Base-by-base conservation (phyloP, 2,888 invertebrate genomes). In the Chaetogeoica ovagalla region DNA sequence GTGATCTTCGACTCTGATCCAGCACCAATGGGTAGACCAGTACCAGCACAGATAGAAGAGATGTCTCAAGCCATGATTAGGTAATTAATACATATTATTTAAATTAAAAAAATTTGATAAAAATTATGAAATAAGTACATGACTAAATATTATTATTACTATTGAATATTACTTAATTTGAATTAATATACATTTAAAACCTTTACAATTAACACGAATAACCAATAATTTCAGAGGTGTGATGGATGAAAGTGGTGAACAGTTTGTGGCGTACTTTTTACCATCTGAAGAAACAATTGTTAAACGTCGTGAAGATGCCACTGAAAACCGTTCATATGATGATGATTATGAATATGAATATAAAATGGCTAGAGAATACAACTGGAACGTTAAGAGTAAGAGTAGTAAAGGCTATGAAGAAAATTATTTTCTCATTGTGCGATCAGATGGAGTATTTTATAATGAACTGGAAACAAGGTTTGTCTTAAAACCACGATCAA, bases 21-120 rank as follows among this genome's bases (percentile, higher is more conserved):
- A 15, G 96, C 98, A 9, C 97, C 97, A 0, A 89, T 91, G 63
- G 96, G 94, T 82, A 92, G 94, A 85, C 91, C 94, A 84, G 91
- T 94, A 69, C 93, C 94, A 43, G 93, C 93, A 13, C 96, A 97
- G 86, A 91, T 95, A 84, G 97, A 98, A 86, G 96, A 97, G 86
- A 98, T 98, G 97, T 97, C 97, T 48, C 97, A 98, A 87, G 98
- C 98, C 85, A 97, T 98, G 96, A 98, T 98, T 88, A 91, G 97
- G 94, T 93, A 85, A 84, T 84, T 84, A 72, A 57, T 81, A 15
- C 13, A n/a, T 43, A 1, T 37, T n/a, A 23, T 21, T 30, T 59
- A 21, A 59, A 21, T 21, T 11, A 59, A 59, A 43, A 3, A 57
- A 59, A 1, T 11, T 60, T 1, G 23, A 43, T 43, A 43, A 7